Conservation (phyloP, 2,113 vertebrate species). For the Hydrochoerus hydrochaeris region DNA sequence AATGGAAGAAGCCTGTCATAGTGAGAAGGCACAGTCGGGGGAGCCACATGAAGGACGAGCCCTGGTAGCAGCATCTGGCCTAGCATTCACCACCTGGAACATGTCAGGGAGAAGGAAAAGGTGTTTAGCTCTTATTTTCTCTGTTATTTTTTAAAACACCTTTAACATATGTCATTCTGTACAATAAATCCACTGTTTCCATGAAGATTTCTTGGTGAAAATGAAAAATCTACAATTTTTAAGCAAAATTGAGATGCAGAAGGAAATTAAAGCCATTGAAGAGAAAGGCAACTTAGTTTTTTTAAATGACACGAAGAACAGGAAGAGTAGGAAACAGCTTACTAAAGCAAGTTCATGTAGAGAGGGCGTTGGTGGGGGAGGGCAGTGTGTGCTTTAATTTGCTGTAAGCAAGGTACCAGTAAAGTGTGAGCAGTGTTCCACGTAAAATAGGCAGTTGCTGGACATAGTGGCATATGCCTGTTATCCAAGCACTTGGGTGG, state of each 20-base stretch:
- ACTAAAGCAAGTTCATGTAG: constrained; percentile 58
- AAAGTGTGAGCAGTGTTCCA: not conserved
- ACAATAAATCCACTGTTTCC: not conserved
- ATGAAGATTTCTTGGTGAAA: not conserved
- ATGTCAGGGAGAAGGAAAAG: not conserved
- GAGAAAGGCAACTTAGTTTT: constrained; percentile 79
- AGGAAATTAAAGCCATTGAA: constrained; percentile 47
- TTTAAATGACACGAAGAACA: constrained; percentile 70
- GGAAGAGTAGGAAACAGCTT: constrained; percentile 65
- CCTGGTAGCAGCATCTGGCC: not conserved
- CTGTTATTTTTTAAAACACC: not conserved
- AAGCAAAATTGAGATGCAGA: not conserved
- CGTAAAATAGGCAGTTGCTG: not conserved
- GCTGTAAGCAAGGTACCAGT: not conserved
- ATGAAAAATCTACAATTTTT: not conserved
- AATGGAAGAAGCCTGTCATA: not conserved
- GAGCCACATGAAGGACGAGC: not conserved
- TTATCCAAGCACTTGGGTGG: not conserved
- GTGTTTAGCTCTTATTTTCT: not conserved
- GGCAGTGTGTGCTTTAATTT: not conserved
- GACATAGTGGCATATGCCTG: not conserved
- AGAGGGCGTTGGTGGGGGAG: not conserved
- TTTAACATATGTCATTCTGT: not conserved
- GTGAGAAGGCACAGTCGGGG: not conserved
- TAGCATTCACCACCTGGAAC: fast-evolving